These are phyloP conservation scores for Myzus persicae DNA, from an alignment of 1,140 invertebrate genomes.

Conservation along the genomic window DNA sequence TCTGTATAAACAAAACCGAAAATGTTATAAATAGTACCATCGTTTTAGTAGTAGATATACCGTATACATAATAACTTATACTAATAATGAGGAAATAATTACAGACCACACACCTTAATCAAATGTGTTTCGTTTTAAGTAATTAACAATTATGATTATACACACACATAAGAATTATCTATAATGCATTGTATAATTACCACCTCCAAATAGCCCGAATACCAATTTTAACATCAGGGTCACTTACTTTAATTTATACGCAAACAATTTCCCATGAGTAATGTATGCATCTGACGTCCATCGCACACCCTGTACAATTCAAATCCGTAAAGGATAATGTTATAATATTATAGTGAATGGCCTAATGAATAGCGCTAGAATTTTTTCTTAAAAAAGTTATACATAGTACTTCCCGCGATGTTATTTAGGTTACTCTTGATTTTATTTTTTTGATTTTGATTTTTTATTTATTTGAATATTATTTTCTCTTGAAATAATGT, in stretches of 20 bases:
- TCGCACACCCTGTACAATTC: slow-evolving; percentile 13
- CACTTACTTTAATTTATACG: slow-evolving; percentile 7
- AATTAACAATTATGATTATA: neutral
- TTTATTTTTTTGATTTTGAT: slow-evolving; percentile 50
- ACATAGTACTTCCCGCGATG: slow-evolving; percentile 41
- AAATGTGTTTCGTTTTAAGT: neutral
- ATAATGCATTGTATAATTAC: neutral
- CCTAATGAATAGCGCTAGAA: slow-evolving; percentile 43
- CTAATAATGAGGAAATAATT: slow-evolving; percentile 1
- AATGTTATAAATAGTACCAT: neutral
- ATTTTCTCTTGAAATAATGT: slow-evolving; percentile 52
- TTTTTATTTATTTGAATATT: slow-evolving; percentile 19
- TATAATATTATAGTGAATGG: slow-evolving; percentile 47
- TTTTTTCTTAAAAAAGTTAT: slow-evolving; percentile 7
- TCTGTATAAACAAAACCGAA: neutral
- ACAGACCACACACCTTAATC: neutral
- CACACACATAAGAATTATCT: neutral
- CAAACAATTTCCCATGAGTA: neutral
- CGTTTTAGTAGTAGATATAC: neutral
- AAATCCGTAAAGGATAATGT: slow-evolving; percentile 4
- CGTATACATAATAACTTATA: neutral
- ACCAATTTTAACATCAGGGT: neutral
- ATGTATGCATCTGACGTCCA: slow-evolving; percentile 19
- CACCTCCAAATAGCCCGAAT: neutral
- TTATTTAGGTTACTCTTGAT: slow-evolving; percentile 36